Base-by-base conservation (phyloP, 2,888 invertebrate genomes). In the Lasioglossum vierecki region DNA sequence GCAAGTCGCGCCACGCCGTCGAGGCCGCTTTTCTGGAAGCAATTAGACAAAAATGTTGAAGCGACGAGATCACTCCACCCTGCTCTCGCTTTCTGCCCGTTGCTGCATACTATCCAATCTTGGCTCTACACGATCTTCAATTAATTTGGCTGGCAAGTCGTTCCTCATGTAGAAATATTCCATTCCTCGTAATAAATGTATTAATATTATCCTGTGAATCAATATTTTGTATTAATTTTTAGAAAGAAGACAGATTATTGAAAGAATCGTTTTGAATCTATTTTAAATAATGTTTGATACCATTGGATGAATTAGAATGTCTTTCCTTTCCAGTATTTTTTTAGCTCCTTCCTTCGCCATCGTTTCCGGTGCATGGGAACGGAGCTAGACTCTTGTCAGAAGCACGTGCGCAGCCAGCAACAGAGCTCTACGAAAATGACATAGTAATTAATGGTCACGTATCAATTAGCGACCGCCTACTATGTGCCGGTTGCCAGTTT, bases 391-490 rank as follows among this genome's bases (percentile, higher is more conserved):
- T 88, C 88, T 91, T 94, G 94, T 94, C 94, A 94, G 88, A 87
- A 92, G 89, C 94, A 94, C 94, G 93, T 94, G 94, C 88, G 93
- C 92, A 86, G 78, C 89, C 93, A 92, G 88, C 93, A 93, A 93
- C 92, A 92, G 89, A 88, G 90, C 91, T 92, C 93, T 91, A 90
- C 92, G 93, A 92, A 93, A 94, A 94, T 94, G 94, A 94, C 94
- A 94, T 93, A 92, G 94, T 95, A 95, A 95, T 94, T 94, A 94
- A 94, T 94, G 93, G 94, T 91, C 91, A 92, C 93, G 93, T 94
- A 94, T 94, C 94, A 94, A 94, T 94, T 94, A 94, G 93, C 92
- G 89, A 88, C 84, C 83, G 90, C 89, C 90, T 89, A 91, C 87
- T 88, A 88, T 89, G 89, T 90, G 90, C 89, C 87, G 90, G 90